phyloP scores from a whole-genome alignment of 2,113 vertebrate species.

The Probosciger aterrimus region DNA sequence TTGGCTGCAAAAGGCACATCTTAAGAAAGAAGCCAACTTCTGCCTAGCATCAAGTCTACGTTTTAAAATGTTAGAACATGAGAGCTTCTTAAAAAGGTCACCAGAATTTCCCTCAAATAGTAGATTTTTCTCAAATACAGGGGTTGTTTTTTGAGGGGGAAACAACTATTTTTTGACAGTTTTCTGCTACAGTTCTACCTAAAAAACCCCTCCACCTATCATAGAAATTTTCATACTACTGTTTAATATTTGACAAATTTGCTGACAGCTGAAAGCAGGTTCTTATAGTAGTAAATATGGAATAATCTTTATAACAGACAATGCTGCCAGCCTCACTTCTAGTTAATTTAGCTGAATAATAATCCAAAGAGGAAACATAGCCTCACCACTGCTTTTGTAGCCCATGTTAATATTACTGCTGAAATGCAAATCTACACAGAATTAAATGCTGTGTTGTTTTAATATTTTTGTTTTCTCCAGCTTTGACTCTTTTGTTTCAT shows the following conservation, averaged over 20 bases:
- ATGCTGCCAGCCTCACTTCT: neutral
- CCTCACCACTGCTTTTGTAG: neutral
- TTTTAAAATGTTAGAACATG: neutral
- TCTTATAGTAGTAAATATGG: neutral
- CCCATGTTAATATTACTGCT: neutral
- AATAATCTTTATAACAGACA: neutral
- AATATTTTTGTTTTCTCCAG: conserved; percentile 37
- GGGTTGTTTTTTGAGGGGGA: neutral
- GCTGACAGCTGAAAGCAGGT: neutral
- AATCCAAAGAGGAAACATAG: neutral
- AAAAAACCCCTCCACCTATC: neutral
- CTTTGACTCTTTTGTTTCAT: conserved; percentile 56
- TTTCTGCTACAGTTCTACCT: neutral
- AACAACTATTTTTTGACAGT: neutral
- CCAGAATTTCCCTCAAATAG: neutral
- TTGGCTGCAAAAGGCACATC: neutral
- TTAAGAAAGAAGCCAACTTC: neutral
- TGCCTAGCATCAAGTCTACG: neutral
- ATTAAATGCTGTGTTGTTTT: conserved; percentile 4
- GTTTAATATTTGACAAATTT: neutral
- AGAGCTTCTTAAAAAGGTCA: neutral
- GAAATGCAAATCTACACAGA: conserved; percentile 22
- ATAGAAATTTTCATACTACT: neutral
- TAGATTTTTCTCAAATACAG: neutral
- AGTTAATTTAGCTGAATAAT: neutral